These are phyloP conservation scores for Archips xylosteana DNA, from an alignment of 2,888 invertebrate genomes.

Conservation along the genomic window DNA sequence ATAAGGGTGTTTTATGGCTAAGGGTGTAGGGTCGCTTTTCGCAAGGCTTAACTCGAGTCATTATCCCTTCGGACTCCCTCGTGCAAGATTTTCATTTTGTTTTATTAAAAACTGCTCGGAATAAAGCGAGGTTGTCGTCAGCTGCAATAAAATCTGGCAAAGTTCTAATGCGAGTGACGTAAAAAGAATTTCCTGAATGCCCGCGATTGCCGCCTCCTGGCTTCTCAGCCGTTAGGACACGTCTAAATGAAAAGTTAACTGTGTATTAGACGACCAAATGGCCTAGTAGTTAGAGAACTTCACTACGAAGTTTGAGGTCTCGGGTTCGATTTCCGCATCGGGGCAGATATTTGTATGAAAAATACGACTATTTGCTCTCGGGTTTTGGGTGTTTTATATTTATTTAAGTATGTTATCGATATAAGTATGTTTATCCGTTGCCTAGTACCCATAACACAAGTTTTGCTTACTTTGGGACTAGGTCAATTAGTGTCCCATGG, in stretches of 20 bases:
- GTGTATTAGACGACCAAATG: too few relatives aligned
- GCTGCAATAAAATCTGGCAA: constrained; percentile 34
- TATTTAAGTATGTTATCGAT: too few relatives aligned
- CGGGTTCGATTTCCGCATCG: too few relatives aligned
- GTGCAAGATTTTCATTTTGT: constrained; percentile 39
- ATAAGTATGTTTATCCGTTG: too few relatives aligned
- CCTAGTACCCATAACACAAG: too few relatives aligned
- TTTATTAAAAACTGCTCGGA: constrained; percentile 41
- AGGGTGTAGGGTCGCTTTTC: constrained; percentile 15
- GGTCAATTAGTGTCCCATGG: too few relatives aligned
- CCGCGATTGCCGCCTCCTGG: neutral
- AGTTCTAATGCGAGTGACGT: constrained; percentile 19
- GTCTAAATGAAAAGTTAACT: neutral
- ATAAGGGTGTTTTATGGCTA: constrained; percentile 11
- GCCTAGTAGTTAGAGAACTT: too few relatives aligned
- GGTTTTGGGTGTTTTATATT: too few relatives aligned
- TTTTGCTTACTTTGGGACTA: too few relatives aligned
- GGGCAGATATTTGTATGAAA: too few relatives aligned
- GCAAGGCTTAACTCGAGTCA: constrained; percentile 7
- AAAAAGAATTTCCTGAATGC: constrained; percentile 11
- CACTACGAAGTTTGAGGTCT: too few relatives aligned
- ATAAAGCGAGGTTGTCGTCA: constrained; percentile 33
- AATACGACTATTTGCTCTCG: too few relatives aligned
- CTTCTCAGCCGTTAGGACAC: neutral
- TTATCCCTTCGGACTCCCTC: constrained; percentile 41